A percentile compares a stretch with the other conserved stretches of the same genome.
Evolutionary conservation across 1,140 invertebrate species (phyloP).

Genomic region (Ganaspis sp.): DNA sequence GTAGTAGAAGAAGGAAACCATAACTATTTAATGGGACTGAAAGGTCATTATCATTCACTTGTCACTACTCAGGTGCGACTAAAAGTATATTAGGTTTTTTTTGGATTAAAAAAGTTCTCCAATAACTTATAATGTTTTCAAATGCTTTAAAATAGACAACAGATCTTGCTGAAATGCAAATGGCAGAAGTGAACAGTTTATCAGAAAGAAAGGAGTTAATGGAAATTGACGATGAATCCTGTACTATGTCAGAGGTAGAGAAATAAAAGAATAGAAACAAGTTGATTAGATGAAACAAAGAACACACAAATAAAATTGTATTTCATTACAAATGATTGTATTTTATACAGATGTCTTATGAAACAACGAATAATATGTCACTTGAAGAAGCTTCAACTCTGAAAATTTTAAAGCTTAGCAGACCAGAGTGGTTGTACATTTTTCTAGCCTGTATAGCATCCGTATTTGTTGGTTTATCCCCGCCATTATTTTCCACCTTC

Average conservation of each 20-base stretch:
- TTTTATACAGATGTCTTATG: not conserved
- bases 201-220: not conserved
- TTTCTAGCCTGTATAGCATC: slow-evolving; percentile 82
- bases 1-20: slow-evolving; percentile 86
- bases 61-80: slow-evolving; percentile 78
- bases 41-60: slow-evolving; percentile 87
- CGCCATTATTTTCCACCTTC: slow-evolving; percentile 87
- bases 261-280: too few species aligned
- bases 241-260: slow-evolving; percentile 32
- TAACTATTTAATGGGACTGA: slow-evolving; percentile 82
- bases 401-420: slow-evolving; percentile 81
- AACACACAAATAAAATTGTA: too few species aligned
- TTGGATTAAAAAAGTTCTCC: not conserved
- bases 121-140: not conserved
- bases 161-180: not conserved
- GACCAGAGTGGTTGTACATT: slow-evolving; percentile 85
- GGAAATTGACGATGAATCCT: slow-evolving; percentile 32
- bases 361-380: not conserved
- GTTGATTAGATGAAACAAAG: too few species aligned
- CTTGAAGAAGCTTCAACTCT: slow-evolving; percentile 65
- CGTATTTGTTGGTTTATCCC: slow-evolving; percentile 82
- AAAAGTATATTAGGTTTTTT: slow-evolving; percentile 2
- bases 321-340: too few species aligned
- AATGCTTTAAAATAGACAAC: not conserved
- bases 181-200: slow-evolving; percentile 1